Base-by-base conservation (phyloP, 1,140 invertebrate species). In the Oncopodura yosiiana region DNA sequence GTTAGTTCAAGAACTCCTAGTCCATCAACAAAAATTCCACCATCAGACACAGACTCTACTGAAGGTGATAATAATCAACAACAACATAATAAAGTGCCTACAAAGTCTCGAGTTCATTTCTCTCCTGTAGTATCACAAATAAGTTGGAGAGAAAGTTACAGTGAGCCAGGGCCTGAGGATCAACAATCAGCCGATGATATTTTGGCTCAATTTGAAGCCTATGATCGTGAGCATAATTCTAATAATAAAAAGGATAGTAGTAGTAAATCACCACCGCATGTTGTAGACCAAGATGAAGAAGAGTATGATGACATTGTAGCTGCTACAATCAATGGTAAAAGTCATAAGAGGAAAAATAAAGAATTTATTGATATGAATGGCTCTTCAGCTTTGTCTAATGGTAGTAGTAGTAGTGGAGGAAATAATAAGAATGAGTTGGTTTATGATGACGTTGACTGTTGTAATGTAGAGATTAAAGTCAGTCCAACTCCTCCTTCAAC, bases 131-230 rank as follows among this genome's bases (percentile, higher is more conserved):
- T 61, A 14, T 55, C 49, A n/a, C 58, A 64, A 34, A 64, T 64
- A 23, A 56, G 52, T 29, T 64, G 62, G 62, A 37, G 62, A 36
- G 62, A 64, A 41, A 61, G 58, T 42, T 64, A 64, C 37, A 60
- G 44, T 21, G 62, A 64, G 27, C 56, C 52, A 41, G 34, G 45
- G 19, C 49, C 51, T 8, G 58, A 58, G 14, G 38, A 26, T 42
- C 58, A 56, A 8, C 53, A 39, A 3, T 59, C 61, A 23, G 51
- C 56, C 0, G 55, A 58, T 2, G 45, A 55, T 42, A 21, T 54
- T 21, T 27, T 55, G 26, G 50, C 37, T 18, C 16, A 53, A 18
- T 21, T 32, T 26, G 50, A 48, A 3, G n/a, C 5, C 14, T 19
- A 27, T 26, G 51, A 38, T 32, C 6, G n/a, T 34, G 29, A 16